Evolutionary conservation across 2,888 invertebrate genomes (phyloP), one percentile per base, ranked within the genome.

Genomic region (Eupithecia centaureata): DNA sequence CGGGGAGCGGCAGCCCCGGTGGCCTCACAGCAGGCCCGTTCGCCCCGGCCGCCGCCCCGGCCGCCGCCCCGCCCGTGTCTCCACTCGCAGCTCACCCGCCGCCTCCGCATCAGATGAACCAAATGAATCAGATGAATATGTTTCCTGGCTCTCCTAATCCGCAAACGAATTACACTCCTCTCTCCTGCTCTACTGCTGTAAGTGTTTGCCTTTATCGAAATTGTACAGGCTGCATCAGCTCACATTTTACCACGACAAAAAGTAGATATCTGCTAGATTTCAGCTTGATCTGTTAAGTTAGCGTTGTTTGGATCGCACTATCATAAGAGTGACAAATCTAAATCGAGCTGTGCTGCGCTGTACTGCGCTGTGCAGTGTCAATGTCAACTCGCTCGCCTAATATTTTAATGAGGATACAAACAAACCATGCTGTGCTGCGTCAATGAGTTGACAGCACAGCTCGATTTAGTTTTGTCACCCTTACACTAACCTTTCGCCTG

Each of bases 161-260:
- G 74, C 92, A 90, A 76, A 82, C 85, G 62, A 92, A 87, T 81
- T 93, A 90, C 78, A 79, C 90, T 73, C 85, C 90, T 75, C 85
- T 91, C 66, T 88, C 92, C 78, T 92, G 91, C 88, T 92, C 94
- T 81, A 93, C 92, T 83, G 90, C 92, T 61, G 93, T 93, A 76
- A 89, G 90, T 66, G 5, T 32, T 32, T 1, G 1, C 51, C 12
- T 25, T 25, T 22, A 51, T 4, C 22, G 13, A 22, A 42, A n/a
- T n/a, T n/a, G n/a, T n/a, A n/a, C n/a, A n/a, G n/a, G n/a, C n/a
- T 18, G 18, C 5, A 5, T 42, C 15, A 3, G 38, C 15, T n/a
- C 38, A 5, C 7, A n/a, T n/a, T 38, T 32, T 32, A 32, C 32
- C 32, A 32, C 10, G 32, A 32, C 32, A 8, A 38, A n/a, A n/a